Conservation (phyloP, 2,888 invertebrate species). For the Oasisia sp. region DNA sequence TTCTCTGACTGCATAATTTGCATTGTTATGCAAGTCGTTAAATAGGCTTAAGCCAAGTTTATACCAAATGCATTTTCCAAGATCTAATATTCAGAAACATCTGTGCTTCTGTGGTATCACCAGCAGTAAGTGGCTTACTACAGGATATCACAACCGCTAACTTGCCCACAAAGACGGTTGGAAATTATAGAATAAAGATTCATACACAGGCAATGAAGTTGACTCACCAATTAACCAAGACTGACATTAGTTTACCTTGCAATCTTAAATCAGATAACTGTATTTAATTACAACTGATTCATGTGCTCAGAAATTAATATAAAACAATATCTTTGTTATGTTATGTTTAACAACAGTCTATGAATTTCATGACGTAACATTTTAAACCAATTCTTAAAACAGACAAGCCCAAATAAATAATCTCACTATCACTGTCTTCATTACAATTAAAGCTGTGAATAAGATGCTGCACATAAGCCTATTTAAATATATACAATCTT, state of each 20-base stretch:
- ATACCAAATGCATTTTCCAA: neutral
- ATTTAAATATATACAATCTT: neutral
- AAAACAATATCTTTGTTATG: neutral
- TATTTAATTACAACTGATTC: neutral
- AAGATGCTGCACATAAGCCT: neutral
- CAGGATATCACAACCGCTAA: neutral
- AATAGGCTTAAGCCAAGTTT: neutral
- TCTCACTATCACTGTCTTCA: neutral
- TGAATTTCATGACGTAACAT: neutral
- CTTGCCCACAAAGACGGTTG: neutral
- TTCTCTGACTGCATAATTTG: neutral
- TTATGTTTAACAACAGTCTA: neutral
- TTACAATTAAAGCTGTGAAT: neutral
- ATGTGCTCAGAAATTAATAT: neutral
- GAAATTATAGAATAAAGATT: neutral
- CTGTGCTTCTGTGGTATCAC: neutral
- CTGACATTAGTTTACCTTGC: neutral
- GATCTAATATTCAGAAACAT: neutral
- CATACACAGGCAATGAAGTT: neutral
- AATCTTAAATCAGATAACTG: neutral
- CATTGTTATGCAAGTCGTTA: no score
- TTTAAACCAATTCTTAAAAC: neutral
- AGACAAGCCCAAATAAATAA: neutral
- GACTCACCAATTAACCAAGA: neutral
- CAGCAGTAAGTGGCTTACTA: neutral